These are phyloP conservation scores for Orgyia antiqua DNA, from an alignment of 2,888 invertebrate species.

Conservation along the genomic window DNA sequence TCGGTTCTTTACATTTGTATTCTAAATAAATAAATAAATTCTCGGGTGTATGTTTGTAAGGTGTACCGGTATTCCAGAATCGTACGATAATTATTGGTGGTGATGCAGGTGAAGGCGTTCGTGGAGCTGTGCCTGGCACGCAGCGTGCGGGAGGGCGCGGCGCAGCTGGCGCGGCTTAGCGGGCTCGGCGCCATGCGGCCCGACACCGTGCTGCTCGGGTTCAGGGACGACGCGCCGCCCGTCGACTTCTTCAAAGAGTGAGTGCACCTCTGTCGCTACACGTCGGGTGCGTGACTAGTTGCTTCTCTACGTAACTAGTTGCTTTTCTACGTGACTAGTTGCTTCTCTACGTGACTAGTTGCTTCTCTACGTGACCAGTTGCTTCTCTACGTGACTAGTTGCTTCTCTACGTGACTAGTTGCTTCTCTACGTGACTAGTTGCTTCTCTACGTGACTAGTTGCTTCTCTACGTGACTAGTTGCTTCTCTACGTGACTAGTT, in stretches of 20 bases:
- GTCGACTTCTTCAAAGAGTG: constrained; percentile 88
- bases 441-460: background rate
- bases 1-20: no score
- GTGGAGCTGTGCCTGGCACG: constrained; percentile 94
- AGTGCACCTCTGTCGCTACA: constrained; percentile 24
- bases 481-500: background rate
- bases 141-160: constrained; percentile 92
- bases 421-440: background rate
- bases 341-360: background rate
- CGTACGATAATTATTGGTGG: no score
- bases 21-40: no score
- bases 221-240: constrained; percentile 87
- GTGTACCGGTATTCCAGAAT: no score
- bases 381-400: background rate
- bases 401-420: background rate
- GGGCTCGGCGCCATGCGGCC: constrained; percentile 99
- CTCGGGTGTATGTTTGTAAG: no score
- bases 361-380: background rate
- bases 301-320: no score
- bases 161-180: constrained; percentile 92
- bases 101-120: constrained; percentile 89
- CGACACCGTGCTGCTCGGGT: constrained; percentile 97
- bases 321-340: no score
- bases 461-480: background rate
- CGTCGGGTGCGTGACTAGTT: background rate